These are phyloP conservation scores for Xenopus petersii DNA, from an alignment of 2,797 vertebrate species.

Conservation along the genomic window DNA sequence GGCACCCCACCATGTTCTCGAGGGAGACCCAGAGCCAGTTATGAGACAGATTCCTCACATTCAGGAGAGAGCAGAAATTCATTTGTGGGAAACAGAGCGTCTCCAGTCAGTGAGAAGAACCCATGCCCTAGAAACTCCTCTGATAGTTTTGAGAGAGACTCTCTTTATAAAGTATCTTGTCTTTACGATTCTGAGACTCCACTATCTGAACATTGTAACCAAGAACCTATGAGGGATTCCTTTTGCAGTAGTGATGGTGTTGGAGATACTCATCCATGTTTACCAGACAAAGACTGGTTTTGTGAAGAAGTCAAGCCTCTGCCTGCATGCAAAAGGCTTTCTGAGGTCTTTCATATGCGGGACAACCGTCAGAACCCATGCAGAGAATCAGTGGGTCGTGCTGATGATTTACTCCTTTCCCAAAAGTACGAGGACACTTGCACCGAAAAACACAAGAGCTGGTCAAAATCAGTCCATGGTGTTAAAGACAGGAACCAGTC, in stretches of 20 bases:
- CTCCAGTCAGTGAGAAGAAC: background rate
- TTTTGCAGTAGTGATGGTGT: background rate
- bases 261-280: background rate
- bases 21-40: background rate
- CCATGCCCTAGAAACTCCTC: slow-evolving; percentile 1
- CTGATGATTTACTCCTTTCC: too few species aligned
- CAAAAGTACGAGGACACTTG: background rate
- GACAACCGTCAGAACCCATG: background rate
- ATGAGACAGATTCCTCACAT: slow-evolving; percentile 29
- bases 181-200: background rate
- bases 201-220: background rate
- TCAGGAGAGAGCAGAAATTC: background rate
- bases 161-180: slow-evolving; percentile 14
- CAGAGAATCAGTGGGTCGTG: background rate
- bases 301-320: background rate
- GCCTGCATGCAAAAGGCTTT: background rate
- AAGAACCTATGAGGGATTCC: background rate
- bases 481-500: too few species aligned
- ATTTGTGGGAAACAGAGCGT: background rate
- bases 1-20: background rate
- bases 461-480: too few species aligned
- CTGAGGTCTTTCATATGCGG: background rate
- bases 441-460: too few species aligned
- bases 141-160: slow-evolving; percentile 18
- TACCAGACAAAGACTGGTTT: background rate